These are phyloP conservation scores for Pseudonaja textilis DNA, from an alignment of 2,113 vertebrate genomes.

Conservation along the genomic window DNA sequence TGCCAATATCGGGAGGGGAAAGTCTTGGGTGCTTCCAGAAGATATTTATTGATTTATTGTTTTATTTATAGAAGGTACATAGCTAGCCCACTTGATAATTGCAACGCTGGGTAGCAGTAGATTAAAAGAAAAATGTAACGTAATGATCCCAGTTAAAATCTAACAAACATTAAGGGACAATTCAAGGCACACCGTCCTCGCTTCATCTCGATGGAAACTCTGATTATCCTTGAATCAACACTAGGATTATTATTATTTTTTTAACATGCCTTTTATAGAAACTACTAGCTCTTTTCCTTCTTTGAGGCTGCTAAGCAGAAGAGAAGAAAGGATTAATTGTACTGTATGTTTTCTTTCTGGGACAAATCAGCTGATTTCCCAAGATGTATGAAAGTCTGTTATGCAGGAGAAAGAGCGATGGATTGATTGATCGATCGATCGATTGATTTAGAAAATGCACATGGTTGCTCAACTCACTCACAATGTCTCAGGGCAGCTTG, in stretches of 20 bases:
- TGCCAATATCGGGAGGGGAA: not conserved
- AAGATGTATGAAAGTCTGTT: no score
- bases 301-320: not conserved
- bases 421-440: no score
- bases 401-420: not conserved
- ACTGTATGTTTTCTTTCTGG: not conserved
- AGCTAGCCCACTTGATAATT: not conserved
- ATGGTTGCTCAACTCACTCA: no score
- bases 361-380: not conserved
- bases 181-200: not conserved
- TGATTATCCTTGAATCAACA: not conserved
- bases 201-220: not conserved
- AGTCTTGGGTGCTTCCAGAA: not conserved
- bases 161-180: not conserved
- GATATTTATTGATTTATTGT: not conserved
- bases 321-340: not conserved
- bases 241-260: not conserved
- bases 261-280: fast-evolving
- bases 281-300: not conserved
- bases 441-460: no score
- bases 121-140: not conserved
- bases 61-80: not conserved
- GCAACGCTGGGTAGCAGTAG: not conserved
- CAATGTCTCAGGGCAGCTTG: no score
- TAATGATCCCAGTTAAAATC: not conserved